Evolutionary conservation across 2,888 invertebrate genomes (phyloP), one percentile per base, ranked within the genome.

Genomic region (Prosapia bicincta): DNA sequence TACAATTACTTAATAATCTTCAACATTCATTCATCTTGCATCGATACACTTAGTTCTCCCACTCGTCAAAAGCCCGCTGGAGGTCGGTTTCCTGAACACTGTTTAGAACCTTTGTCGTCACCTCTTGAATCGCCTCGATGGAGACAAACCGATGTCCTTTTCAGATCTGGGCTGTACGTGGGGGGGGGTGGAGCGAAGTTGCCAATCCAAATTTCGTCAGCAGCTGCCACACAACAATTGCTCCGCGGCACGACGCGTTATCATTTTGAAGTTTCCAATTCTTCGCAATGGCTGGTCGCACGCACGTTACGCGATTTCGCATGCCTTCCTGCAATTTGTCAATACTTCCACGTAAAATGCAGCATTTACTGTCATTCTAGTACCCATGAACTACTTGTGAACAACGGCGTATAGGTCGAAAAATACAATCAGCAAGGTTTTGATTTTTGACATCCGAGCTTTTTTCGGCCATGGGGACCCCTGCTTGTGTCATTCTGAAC

Each of bases 321-420:
- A n/a, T n/a, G n/a, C 15, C 26, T 26, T 30, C 66, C 76, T n/a
- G 26, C 15, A 3, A 3, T 65, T 23, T 71, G n/a, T n/a, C n/a
- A n/a, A n/a, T n/a, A n/a, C n/a, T n/a, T n/a, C n/a, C n/a, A n/a
- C n/a, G n/a, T n/a, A 73, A 30, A 73, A 73, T 65, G 67, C 65
- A 23, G 73, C 68, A 73, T 73, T 73, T 20, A 73, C 73, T 24
- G 73, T 26, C 20, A 28, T 67, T 30, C 73, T 32, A 26, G 66
- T 65, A 28, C 67, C 67, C 24, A 73, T 68, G 30, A 73, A 73
- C 20, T 73, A 66, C 23, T 69, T 73, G 28, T 73, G 73, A 67
- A 73, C 30, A 25, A 73, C 32, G 6, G 30, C 66, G 13, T 43
- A n/a, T n/a, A 9, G 20, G 20, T 66, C 9, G 6, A 66, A 66